These are phyloP conservation scores for Sardinella longiceps DNA, from an alignment of 2,797 vertebrate species.

Conservation along the genomic window DNA sequence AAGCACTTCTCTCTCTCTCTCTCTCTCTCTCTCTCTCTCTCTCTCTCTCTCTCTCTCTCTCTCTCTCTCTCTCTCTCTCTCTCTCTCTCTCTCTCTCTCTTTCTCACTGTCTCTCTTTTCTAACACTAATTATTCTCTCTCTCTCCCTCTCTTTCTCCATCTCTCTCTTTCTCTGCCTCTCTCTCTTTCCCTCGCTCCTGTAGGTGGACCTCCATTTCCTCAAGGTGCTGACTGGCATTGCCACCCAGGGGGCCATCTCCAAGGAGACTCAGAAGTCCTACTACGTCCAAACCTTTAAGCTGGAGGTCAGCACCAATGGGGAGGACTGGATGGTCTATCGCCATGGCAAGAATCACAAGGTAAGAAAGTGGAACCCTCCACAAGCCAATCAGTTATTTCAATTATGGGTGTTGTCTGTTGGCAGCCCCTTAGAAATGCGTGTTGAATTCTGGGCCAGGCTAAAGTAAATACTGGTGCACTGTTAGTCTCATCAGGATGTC, in stretches of 20 bases:
- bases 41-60: neutral
- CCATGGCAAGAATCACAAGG: conserved; percentile 98
- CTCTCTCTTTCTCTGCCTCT: neutral
- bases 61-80: neutral
- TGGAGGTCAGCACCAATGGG: conserved; percentile 97
- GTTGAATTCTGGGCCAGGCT: neutral
- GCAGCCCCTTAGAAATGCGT: neutral
- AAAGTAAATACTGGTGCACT: too few species aligned
- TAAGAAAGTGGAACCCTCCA: conserved; percentile 60
- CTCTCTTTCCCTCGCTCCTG: neutral
- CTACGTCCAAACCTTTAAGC: conserved; percentile 91
- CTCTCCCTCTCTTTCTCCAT: neutral
- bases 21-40: neutral
- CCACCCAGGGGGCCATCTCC: conserved; percentile 95
- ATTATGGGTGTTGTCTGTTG: neutral
- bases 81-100: neutral
- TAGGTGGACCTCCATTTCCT: conserved; percentile 75
- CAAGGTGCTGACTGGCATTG: conserved; percentile 91
- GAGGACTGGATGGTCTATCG: conserved; percentile 99
- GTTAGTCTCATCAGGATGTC: neutral
- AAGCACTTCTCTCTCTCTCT: neutral
- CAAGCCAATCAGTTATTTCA: neutral
- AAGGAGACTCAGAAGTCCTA: conserved; percentile 92
- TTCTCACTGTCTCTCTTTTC: too few species aligned
- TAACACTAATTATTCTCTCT: neutral